Evolutionary conservation across 2,113 vertebrate species (phyloP), one percentile per base, ranked within the genome.

Genomic region (Phocoena sinus): DNA sequence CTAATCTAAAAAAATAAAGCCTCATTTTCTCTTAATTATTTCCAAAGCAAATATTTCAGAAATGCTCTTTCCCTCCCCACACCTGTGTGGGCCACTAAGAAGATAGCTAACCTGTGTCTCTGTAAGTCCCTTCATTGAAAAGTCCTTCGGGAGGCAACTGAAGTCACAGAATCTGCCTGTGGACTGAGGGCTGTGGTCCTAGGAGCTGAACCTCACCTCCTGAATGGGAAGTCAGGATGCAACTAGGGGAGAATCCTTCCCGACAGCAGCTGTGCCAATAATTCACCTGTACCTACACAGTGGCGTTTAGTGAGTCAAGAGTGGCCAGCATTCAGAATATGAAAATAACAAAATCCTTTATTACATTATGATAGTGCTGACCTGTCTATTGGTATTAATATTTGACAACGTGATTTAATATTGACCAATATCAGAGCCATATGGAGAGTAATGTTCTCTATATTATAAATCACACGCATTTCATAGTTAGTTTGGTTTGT

Each of bases 401-500:
- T 93, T 87, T 87, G 70, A 92, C 50, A 18, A 74, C 73, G 36
- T 89, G 63, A 93, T 62, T 93, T 89, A 89, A 93, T 44, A 73
- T 11, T 91, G 60, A 79, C 70, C 36, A 77, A 21, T 70, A 85
- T 71, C 53, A 38, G 44, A 94, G 62, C 11, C 79, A 74, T 26
- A 67, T 58, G 63, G 73, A 86, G 53, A 82, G 77, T 31, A 97
- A 71, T 36, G 50, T 18, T 56, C 65, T 20, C 47, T 6, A 31
- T 67, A 21, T 73, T n/a, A 41, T 62, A 88, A 85, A 81, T 88
- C 44, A 73, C 1, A 13, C 38, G 50, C 23, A 58, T 94, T 85
- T 96, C 65, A 56, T 73, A 81, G 95, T 76, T 81, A n/a, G 17
- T 88, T 88, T 94, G 68, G 73, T 79, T 90, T 83, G 65, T 89